A percentile compares a stretch with the other conserved stretches of the same genome.
Evolutionary conservation across 2,888 invertebrate genomes (phyloP).

Genomic region (Eupithecia exiguata): DNA sequence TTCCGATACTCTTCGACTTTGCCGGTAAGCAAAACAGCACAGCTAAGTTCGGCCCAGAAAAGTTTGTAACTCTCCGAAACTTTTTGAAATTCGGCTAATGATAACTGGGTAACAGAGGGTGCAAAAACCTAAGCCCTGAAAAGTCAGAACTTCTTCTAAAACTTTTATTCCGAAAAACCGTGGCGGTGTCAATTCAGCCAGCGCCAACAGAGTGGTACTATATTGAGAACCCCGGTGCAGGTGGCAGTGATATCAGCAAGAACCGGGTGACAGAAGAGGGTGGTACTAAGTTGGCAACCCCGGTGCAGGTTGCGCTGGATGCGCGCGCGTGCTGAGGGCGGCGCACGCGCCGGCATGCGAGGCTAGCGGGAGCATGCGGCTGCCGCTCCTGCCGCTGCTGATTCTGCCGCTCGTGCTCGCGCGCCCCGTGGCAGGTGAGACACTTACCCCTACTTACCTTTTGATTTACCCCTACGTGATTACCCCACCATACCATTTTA

Average conservation of each 20-base stretch:
- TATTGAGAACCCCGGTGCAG: background rate
- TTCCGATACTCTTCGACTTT: background rate
- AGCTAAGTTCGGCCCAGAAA: background rate
- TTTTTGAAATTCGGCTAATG: background rate
- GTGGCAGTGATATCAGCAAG: background rate
- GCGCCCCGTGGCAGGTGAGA: constrained; percentile 79
- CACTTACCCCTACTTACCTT: background rate
- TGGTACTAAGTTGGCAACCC: constrained; percentile 49
- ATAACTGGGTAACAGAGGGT: background rate
- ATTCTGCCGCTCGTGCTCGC: constrained; percentile 80
- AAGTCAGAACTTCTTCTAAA: background rate
- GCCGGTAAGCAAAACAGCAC: background rate
- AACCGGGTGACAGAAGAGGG: background rate
- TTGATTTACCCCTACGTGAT: background rate
- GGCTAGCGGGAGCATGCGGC: constrained; percentile 79
- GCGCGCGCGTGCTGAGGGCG: constrained; percentile 57
- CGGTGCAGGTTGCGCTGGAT: constrained; percentile 53
- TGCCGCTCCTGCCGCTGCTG: constrained; percentile 79
- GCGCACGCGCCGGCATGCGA: constrained; percentile 76
- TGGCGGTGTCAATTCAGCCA: background rate
- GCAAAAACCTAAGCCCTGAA: background rate
- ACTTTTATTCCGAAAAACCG: background rate
- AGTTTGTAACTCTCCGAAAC: background rate
- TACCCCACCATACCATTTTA: background rate
- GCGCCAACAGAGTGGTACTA: background rate